Conservation (phyloP, 30 jellyfish, hydroid and myxozoan species). For the Cassiopea xamachana region DNA sequence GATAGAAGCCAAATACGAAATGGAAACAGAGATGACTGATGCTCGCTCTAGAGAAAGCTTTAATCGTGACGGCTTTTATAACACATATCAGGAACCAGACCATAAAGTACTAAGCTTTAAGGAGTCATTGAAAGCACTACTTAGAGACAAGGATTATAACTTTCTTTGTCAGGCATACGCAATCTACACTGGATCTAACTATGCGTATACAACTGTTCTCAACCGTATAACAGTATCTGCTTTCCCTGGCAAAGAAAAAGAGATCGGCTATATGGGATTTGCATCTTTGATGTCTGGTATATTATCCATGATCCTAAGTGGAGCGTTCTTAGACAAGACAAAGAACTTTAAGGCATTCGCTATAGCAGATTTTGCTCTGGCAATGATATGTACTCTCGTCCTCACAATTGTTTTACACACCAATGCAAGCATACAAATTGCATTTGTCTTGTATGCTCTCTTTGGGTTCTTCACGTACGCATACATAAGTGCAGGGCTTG, state of each 20-base stretch:
- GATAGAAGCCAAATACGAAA: too few relatives aligned
- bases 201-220: constrained; percentile 64
- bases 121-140: constrained; percentile 48
- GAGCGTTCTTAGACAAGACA: constrained; percentile 74
- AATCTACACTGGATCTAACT: constrained; percentile 65
- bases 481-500: constrained; percentile 88
- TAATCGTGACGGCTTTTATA: too few relatives aligned
- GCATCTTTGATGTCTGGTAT: constrained; percentile 76
- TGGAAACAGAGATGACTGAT: too few relatives aligned
- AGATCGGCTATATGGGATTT: constrained; percentile 91
- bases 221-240: constrained; percentile 65
- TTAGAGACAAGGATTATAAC: constrained; percentile 58
- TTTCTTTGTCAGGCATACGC: constrained; percentile 80
- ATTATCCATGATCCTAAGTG: constrained; percentile 76
- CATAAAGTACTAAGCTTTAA: constrained; percentile 14
- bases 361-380: constrained; percentile 3
- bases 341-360: constrained; percentile 59
- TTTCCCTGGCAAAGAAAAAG: constrained; percentile 75
- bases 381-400: constrained; percentile 30
- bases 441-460: constrained; percentile 43
- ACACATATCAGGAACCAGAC: neutral
- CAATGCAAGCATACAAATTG: constrained; percentile 36
- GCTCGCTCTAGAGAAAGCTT: neutral
- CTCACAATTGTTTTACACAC: constrained; percentile 58
- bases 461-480: constrained; percentile 86